These are phyloP conservation scores for Mesorhabditis sp. DNA, from an alignment of 2,888 invertebrate genomes.

Conservation along the genomic window DNA sequence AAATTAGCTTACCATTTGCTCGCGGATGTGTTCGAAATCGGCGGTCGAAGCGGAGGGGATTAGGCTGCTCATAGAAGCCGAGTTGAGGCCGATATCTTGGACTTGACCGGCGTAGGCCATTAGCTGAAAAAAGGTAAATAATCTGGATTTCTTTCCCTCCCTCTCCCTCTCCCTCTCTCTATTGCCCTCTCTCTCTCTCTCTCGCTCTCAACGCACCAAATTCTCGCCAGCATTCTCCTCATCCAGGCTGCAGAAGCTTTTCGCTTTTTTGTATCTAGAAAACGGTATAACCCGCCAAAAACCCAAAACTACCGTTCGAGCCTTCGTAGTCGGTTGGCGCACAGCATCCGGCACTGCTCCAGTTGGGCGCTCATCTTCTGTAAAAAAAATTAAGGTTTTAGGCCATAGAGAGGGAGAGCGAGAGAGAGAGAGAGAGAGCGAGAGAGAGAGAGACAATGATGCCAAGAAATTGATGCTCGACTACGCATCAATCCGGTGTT, in stretches of 20 bases:
- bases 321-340: conserved; percentile 46
- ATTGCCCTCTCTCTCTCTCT: too few species aligned
- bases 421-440: not conserved
- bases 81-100: not conserved
- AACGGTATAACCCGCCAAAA: not conserved
- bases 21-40: not conserved
- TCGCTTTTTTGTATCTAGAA: conserved; percentile 49
- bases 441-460: not conserved
- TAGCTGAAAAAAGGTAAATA: not conserved
- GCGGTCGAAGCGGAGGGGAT: not conserved
- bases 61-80: not conserved
- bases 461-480: not conserved
- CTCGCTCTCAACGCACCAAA: not conserved
- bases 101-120: not conserved
- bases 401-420: too few species aligned
- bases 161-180: too few species aligned
- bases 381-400: not conserved
- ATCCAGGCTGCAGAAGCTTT: conserved; percentile 50
- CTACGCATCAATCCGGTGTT: too few species aligned
- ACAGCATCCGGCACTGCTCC: conserved; percentile 41
- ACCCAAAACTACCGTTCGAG: conserved; percentile 37
- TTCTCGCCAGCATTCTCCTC: conserved; percentile 14
- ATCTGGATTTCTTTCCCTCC: not conserved
- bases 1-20: not conserved
- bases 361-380: conserved; percentile 15